Evolutionary conservation across 2,888 invertebrate species (phyloP), one percentile per base, ranked within the genome.

Genomic region (Epicampocera succincta): DNA sequence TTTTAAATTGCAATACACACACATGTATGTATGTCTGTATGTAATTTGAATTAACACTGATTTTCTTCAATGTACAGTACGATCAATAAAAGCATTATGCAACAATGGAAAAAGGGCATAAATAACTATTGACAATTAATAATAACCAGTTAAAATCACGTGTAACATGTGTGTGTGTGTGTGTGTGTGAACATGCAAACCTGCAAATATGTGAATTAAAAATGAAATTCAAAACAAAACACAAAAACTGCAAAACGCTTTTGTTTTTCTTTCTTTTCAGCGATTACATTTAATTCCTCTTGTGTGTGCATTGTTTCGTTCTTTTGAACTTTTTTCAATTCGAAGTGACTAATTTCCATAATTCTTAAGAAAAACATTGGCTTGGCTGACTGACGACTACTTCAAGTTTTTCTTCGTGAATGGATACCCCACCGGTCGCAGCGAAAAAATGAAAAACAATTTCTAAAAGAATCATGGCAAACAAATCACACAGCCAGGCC

Each of bases 341-440:
- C 56, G 74, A 84, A 84, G 84, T 85, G 85, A 87, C 86, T 88
- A 87, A 88, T 88, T 88, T 88, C 86, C 88, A 88, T 88, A 88
- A 86, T 88, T 88, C 88, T 42, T 80, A 84, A 83, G 86, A 88
- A 88, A 87, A 85, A 83, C 86, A 75, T 76, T 77, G 77, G 83
- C 17, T 9, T 33, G 33, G 38, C 48, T 71, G 68, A 50, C 56
- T 63, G 66, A n/a, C 73, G 60, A 68, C 60, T 44, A 68, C 60
- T 44, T 21, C 17, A 60, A 52, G 68, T 42, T 60, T 42, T 50
- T 44, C 50, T 9, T 44, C 68, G 71, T 80, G 46, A 17, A 44
- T 61, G 69, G 46, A 65, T 78, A 73, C 77, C 81, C 81, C 77
- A 58, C 74, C 33, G 74, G 54, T 58, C 73, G 25, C 21, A 44